Percentiles rank a stretch among this genome's conserved stretches.
phyloP scores from a whole-genome alignment of 2,113 vertebrate genomes.

The Cephalopterus ornatus region DNA sequence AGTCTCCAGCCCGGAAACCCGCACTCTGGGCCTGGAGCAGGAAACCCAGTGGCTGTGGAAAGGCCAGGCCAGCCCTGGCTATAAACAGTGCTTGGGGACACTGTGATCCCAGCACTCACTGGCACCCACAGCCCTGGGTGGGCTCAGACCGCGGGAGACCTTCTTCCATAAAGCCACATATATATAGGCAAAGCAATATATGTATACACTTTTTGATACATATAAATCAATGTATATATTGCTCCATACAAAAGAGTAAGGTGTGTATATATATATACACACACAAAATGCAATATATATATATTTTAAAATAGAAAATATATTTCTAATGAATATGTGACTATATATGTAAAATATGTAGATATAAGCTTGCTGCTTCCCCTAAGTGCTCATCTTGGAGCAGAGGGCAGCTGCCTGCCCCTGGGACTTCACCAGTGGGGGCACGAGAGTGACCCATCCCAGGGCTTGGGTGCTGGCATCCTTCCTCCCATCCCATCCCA shows the following conservation, averaged over 20 bases:
- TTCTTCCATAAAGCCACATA: neutral
- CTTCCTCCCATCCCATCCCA: neutral
- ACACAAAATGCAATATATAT: neutral
- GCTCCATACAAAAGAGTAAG: neutral
- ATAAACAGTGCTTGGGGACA: neutral
- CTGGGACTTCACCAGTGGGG: neutral
- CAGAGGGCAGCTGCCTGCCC: neutral
- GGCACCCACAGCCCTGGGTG: neutral
- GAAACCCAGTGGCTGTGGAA: neutral
- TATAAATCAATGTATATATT: neutral
- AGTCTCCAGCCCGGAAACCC: neutral
- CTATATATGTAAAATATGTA: neutral
- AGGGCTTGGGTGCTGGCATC: neutral
- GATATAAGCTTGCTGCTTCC: neutral
- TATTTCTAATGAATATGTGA: neutral
- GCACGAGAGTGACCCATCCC: neutral
- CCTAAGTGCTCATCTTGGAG: neutral
- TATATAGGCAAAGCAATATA: neutral
- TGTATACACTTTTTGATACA: neutral
- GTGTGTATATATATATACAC: neutral
- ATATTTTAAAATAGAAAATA: neutral
- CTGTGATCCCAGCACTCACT: accelerated
- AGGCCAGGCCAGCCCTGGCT: neutral
- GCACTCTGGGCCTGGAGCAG: neutral
- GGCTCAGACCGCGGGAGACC: neutral